Evolutionary conservation across 2,888 invertebrate species (phyloP).

Genomic region (Synergus umbraculus): DNA sequence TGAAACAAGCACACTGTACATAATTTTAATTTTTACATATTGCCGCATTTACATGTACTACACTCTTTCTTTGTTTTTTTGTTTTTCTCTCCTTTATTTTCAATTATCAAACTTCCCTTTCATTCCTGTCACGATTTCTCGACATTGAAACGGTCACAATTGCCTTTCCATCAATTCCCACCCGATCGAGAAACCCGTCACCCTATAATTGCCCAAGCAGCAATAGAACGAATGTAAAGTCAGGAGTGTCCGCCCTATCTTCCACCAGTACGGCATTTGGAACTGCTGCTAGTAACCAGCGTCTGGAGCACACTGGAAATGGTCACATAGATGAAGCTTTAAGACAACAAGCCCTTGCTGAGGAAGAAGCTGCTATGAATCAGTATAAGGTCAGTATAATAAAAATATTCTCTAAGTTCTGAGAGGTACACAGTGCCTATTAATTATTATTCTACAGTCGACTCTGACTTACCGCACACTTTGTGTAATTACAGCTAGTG

Average conservation of each 20-base stretch:
- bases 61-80: conserved; percentile 75
- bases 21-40: conserved; percentile 61
- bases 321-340: conserved; percentile 91
- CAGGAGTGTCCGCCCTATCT: conserved; percentile 92
- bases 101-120: conserved; percentile 69
- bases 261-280: conserved; percentile 94
- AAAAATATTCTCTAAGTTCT: background rate
- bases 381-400: conserved; percentile 89
- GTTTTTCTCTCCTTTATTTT: conserved; percentile 76
- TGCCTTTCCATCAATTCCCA: conserved; percentile 55
- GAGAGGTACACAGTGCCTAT: no score
- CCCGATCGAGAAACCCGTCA: conserved; percentile 62
- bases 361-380: conserved; percentile 97
- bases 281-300: conserved; percentile 87
- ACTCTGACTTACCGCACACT: no score
- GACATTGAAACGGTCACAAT: conserved; percentile 57
- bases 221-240: conserved; percentile 93
- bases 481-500: no score
- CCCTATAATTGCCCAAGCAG: conserved; percentile 77
- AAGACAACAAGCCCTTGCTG: conserved; percentile 92
- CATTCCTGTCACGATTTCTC: conserved; percentile 52
- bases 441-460: no score
- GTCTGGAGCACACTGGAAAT: conserved; percentile 83
- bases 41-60: conserved; percentile 75
- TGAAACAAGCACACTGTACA: conserved; percentile 52